phyloP scores from a whole-genome alignment of 2,797 vertebrate genomes.

The Sebastolobus altivelis region DNA sequence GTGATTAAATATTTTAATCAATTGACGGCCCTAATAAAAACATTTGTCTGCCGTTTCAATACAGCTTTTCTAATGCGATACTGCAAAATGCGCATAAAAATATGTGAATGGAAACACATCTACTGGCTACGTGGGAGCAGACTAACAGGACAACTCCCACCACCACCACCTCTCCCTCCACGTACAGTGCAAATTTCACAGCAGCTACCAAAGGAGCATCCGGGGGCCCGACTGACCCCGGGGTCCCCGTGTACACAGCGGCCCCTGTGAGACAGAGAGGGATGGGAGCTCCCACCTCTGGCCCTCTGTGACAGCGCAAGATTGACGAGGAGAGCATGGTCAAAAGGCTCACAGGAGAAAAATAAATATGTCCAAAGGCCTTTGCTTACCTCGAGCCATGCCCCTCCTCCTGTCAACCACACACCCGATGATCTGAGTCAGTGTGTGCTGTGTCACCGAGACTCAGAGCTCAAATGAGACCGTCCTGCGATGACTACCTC shows the following conservation, averaged over 20 bases:
- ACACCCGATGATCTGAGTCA: conserved; percentile 44
- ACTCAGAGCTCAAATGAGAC: conserved; percentile 46
- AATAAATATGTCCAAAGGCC: conserved; percentile 76
- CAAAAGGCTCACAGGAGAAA: conserved; percentile 80
- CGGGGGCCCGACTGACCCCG: conserved; percentile 73
- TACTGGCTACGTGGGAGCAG: conserved; percentile 36
- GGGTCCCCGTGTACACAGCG: conserved; percentile 65
- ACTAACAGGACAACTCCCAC: conserved; percentile 40
- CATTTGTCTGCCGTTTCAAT: too few species aligned
- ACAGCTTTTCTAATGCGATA: too few species aligned
- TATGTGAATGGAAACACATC: too few species aligned
- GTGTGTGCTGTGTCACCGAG: conserved; percentile 61
- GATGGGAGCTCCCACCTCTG: conserved; percentile 74
- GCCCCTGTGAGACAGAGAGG: conserved; percentile 67
- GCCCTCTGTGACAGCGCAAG: conserved; percentile 77
- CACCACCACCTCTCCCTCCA: conserved; percentile 29
- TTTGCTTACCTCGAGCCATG: conserved; percentile 56
- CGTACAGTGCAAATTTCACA: conserved; percentile 78
- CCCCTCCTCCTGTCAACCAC: conserved; percentile 44
- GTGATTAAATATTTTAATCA: too few species aligned
- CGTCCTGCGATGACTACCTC: conserved; percentile 37
- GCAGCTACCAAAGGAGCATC: conserved; percentile 72
- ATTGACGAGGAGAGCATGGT: conserved; percentile 79
- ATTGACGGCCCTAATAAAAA: too few species aligned
- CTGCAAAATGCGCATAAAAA: too few species aligned